These are phyloP conservation scores for Phasia obesa DNA, from an alignment of 2,888 invertebrate genomes.

Conservation along the genomic window DNA sequence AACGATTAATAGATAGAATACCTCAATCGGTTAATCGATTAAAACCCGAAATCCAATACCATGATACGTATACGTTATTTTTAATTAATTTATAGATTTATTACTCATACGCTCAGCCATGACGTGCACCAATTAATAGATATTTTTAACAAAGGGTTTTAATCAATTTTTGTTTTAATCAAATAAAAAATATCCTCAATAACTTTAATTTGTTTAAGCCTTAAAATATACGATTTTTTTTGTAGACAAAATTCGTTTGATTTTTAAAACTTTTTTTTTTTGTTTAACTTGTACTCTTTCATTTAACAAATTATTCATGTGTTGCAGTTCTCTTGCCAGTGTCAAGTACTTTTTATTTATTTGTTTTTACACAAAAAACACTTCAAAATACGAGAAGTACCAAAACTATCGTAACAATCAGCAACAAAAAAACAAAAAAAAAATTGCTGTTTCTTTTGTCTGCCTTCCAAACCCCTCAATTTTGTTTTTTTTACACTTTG, in stretches of 20 bases:
- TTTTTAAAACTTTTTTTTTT: neutral
- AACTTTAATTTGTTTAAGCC: too few species aligned
- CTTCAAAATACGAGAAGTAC: constrained; percentile 8
- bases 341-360: constrained; percentile 27
- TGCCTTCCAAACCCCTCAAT: neutral
- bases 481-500: constrained; percentile 49
- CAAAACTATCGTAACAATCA: neutral
- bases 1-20: too few species aligned
- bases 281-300: neutral
- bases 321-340: constrained; percentile 22
- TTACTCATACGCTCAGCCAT: constrained; percentile 6
- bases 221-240: too few species aligned
- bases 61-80: constrained; percentile 24
- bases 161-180: too few species aligned
- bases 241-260: neutral
- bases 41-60: too few species aligned
- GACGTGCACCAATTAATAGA: neutral
- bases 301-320: constrained; percentile 44
- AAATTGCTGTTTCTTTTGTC: neutral
- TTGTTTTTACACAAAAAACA: constrained; percentile 14
- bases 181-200: too few species aligned
- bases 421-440: neutral
- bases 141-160: too few species aligned
- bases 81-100: neutral
- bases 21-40: too few species aligned